These are phyloP conservation scores for Picus viridis DNA, from an alignment of 2,797 vertebrate genomes.

Conservation along the genomic window DNA sequence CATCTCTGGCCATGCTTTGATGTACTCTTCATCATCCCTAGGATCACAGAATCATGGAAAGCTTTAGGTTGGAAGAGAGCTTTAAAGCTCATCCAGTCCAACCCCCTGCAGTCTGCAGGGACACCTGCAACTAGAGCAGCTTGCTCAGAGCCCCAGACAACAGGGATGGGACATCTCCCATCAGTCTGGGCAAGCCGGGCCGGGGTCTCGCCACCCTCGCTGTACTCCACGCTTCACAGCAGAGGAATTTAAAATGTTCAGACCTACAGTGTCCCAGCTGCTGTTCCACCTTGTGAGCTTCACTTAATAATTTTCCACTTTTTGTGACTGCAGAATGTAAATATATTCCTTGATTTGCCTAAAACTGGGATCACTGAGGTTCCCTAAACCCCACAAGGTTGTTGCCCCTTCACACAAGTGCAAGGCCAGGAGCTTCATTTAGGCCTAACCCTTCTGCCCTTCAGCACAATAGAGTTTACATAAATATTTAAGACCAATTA, in stretches of 20 bases:
- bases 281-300: not conserved
- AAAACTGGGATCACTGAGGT: not conserved
- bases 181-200: too few relatives aligned
- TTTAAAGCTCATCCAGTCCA: too few relatives aligned
- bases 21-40: too few relatives aligned
- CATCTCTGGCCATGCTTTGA: too few relatives aligned
- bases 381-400: not conserved
- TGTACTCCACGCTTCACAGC: not conserved
- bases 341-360: not conserved
- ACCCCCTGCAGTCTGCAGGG: too few relatives aligned
- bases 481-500: conserved; percentile 62
- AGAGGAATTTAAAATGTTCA: conserved; percentile 32
- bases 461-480: conserved; percentile 30
- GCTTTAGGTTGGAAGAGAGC: too few relatives aligned
- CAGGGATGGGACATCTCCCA: too few relatives aligned
- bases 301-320: not conserved
- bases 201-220: too few relatives aligned
- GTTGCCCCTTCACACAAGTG: not conserved
- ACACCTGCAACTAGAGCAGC: too few relatives aligned
- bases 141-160: too few relatives aligned
- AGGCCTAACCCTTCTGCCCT: conserved; percentile 13
- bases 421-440: not conserved
- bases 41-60: too few relatives aligned
- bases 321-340: not conserved
- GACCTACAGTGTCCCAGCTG: not conserved